A percentile compares a stretch with the other conserved stretches of the same genome.
phyloP scores from a whole-genome alignment of 2,797 vertebrate genomes.

The Fistularia tabacaria region DNA sequence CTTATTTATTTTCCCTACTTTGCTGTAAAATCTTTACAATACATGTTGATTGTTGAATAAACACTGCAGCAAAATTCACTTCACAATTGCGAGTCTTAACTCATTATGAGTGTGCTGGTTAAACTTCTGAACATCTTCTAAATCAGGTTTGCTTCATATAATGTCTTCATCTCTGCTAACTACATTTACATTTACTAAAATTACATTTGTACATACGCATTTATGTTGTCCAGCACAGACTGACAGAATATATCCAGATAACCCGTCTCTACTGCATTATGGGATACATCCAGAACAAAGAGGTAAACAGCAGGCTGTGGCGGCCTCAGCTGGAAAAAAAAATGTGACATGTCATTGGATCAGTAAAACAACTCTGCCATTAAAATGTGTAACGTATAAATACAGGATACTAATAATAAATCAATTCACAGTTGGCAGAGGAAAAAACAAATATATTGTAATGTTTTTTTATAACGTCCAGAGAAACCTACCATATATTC shows the following conservation, averaged over 20 bases:
- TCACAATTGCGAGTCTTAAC: no score
- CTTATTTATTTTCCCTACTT: no score
- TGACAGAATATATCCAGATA: slow-evolving; percentile 91
- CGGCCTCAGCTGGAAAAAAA: slow-evolving; percentile 81
- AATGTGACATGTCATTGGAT: background rate
- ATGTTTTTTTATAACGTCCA: background rate
- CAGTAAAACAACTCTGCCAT: background rate
- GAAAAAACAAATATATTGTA: background rate
- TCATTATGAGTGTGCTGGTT: no score
- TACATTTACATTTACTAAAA: no score
- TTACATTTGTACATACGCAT: slow-evolving; percentile 79
- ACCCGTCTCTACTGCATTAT: slow-evolving; percentile 93
- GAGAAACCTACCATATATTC: slow-evolving; percentile 88
- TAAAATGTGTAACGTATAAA: background rate
- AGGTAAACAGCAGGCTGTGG: slow-evolving; percentile 97
- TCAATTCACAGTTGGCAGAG: background rate
- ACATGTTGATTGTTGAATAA: no score
- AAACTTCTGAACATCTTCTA: no score
- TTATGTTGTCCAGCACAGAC: slow-evolving; percentile 90
- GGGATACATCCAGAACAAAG: slow-evolving; percentile 92
- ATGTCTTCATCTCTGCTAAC: background rate
- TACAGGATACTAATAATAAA: no score
- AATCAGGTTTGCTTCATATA: no score
- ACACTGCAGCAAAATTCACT: no score
- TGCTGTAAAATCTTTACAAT: no score